Conservation (phyloP, 1,140 invertebrate species). For the Caenorhabditis tropicalis region DNA sequence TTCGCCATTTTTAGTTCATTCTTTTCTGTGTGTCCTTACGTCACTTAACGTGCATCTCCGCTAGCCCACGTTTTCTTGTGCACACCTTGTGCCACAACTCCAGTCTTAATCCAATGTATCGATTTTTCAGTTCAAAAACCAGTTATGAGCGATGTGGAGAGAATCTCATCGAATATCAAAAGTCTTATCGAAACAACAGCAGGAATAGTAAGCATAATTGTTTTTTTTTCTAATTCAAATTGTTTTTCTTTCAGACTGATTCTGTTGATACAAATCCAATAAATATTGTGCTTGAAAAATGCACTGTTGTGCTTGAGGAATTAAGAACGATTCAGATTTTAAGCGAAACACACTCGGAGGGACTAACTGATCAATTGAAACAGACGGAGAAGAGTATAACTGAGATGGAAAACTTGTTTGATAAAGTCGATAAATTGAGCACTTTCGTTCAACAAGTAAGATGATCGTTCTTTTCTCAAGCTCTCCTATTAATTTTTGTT, state of each 20-base stretch:
- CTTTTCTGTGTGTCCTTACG: too few species aligned
- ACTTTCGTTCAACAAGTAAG: background rate
- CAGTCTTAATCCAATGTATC: too few species aligned
- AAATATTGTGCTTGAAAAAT: background rate
- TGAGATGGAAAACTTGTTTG: background rate
- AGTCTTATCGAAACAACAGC: background rate
- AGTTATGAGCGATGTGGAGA: background rate
- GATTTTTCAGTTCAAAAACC: too few species aligned
- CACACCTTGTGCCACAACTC: background rate
- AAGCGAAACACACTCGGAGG: background rate
- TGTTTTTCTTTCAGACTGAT: background rate
- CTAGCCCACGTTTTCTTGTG: constrained; percentile 2
- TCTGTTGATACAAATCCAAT: background rate
- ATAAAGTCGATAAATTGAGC: background rate
- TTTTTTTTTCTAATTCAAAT: background rate
- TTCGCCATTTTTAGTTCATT: too few species aligned
- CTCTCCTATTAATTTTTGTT: background rate
- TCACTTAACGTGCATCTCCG: background rate
- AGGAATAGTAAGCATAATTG: background rate
- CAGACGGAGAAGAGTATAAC: background rate
- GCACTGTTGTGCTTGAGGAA: constrained; percentile 1
- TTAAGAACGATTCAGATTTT: constrained; percentile 29
- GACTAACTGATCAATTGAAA: background rate
- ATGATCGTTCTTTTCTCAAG: background rate
- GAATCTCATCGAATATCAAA: background rate